These are phyloP conservation scores for Neodiprion lecontei DNA, from an alignment of 1,140 invertebrate species.

Conservation along the genomic window DNA sequence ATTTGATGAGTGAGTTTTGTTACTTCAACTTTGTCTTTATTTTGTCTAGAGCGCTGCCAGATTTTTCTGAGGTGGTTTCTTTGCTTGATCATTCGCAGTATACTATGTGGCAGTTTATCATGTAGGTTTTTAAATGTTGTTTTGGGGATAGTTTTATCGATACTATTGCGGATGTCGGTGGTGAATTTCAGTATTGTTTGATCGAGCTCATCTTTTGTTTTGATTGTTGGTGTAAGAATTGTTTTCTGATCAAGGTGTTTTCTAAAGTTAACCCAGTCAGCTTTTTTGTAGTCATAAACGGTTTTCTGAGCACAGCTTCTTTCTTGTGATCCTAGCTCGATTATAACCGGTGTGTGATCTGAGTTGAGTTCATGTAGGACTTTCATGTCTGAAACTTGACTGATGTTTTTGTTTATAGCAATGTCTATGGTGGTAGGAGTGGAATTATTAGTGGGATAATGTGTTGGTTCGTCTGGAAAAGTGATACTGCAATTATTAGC, in stretches of 20 bases:
- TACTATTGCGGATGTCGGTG: constrained; percentile 22
- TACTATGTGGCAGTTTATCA: constrained; percentile 21
- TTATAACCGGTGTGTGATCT: constrained; percentile 35
- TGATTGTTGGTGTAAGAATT: constrained; percentile 24
- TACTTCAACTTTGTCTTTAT: constrained; percentile 17
- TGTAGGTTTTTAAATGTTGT: constrained; percentile 12
- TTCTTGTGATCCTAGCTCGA: constrained; percentile 17
- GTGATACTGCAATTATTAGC: constrained; percentile 33
- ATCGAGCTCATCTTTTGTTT: constrained; percentile 21
- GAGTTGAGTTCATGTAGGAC: constrained; percentile 31
- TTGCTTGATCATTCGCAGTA: constrained; percentile 24
- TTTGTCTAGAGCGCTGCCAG: constrained; percentile 32
- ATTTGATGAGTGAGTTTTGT: constrained; percentile 23
- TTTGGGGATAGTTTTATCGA: constrained; percentile 18
- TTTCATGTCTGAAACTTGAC: constrained; percentile 19
- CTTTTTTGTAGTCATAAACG: constrained; percentile 24
- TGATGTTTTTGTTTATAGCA: constrained; percentile 36
- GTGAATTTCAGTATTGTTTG: constrained; percentile 27
- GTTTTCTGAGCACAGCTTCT: constrained; percentile 11
- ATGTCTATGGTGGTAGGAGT: constrained; percentile 38
- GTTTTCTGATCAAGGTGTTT: constrained; percentile 22
- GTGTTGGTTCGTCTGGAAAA: constrained; percentile 33
- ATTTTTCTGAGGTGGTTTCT: constrained; percentile 31
- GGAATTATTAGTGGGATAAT: constrained; percentile 32
- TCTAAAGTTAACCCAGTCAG: constrained; percentile 26